Percentiles rank a stretch among this genome's conserved stretches.
These are phyloP conservation scores for Myodes glareolus DNA, from an alignment of 2,113 vertebrate genomes.

Conservation along the genomic window DNA sequence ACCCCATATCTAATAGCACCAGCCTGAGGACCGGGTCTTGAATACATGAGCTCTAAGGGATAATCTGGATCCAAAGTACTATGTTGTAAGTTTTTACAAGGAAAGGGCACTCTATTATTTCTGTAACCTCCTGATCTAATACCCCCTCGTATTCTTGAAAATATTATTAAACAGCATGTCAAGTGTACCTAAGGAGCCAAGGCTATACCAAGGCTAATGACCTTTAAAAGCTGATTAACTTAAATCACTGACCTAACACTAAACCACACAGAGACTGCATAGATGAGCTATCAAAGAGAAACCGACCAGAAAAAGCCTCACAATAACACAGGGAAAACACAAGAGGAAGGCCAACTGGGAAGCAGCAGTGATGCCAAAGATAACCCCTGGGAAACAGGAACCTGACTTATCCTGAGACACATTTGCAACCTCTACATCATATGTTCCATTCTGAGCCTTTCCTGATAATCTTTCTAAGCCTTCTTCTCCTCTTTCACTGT, in stretches of 20 bases:
- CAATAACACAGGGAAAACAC: not conserved
- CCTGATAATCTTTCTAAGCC: not conserved
- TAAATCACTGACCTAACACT: not conserved
- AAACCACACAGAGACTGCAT: not conserved
- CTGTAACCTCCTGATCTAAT: not conserved
- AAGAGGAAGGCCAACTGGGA: fast-evolving
- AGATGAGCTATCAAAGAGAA: not conserved
- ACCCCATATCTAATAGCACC: not conserved
- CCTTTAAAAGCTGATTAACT: not conserved
- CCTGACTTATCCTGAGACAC: no score
- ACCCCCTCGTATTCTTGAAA: not conserved
- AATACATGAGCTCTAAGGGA: no score
- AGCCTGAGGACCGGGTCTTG: not conserved
- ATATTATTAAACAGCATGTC: not conserved
- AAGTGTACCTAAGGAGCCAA: not conserved
- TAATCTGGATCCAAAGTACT: not conserved
- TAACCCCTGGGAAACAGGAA: not conserved
- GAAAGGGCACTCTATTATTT: not conserved
- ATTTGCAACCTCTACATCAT: not conserved
- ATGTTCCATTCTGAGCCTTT: not conserved
- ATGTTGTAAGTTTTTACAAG: not conserved
- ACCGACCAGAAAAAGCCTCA: not conserved
- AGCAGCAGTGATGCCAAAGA: not conserved
- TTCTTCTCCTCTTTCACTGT: not conserved
- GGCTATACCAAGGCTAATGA: not conserved